Percentiles rank a stretch among this genome's conserved stretches.
Conservation (phyloP, 2,113 vertebrate species). For the Pantherophis guttatus region DNA sequence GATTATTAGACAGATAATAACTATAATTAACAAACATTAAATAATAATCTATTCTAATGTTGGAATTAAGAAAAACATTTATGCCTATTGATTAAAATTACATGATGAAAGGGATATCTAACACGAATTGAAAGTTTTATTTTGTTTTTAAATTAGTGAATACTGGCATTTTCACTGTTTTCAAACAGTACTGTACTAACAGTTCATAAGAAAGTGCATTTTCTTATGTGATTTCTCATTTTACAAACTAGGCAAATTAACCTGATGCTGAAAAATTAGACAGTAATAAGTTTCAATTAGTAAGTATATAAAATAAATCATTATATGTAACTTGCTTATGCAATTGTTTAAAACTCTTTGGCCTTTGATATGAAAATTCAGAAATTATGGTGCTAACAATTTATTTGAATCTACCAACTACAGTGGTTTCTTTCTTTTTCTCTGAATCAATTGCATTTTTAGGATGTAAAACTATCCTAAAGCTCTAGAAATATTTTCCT, state of each 20-base stretch:
- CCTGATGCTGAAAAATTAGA: neutral
- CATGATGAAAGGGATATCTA: neutral
- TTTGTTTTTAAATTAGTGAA: neutral
- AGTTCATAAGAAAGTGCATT: neutral
- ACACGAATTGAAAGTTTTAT: neutral
- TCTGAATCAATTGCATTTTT: neutral
- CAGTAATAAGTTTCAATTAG: neutral
- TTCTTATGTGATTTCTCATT: neutral
- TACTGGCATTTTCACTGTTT: neutral
- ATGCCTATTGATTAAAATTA: neutral
- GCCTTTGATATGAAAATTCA: constrained; percentile 12
- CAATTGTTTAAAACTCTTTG: neutral
- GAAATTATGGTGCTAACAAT: neutral
- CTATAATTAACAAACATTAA: too few relatives aligned
- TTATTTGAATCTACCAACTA: neutral
- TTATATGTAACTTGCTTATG: neutral
- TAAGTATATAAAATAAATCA: neutral
- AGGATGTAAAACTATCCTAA: neutral
- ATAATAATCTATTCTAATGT: too few relatives aligned
- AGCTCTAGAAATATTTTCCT: neutral
- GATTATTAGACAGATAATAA: neutral
- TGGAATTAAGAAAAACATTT: too few relatives aligned
- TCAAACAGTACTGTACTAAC: neutral
- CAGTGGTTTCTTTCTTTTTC: neutral
- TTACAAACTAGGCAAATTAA: neutral